Percentiles rank a stretch among this genome's conserved stretches.
Conservation (phyloP, 1,140 invertebrate genomes). For the Drosophila carrolli region DNA sequence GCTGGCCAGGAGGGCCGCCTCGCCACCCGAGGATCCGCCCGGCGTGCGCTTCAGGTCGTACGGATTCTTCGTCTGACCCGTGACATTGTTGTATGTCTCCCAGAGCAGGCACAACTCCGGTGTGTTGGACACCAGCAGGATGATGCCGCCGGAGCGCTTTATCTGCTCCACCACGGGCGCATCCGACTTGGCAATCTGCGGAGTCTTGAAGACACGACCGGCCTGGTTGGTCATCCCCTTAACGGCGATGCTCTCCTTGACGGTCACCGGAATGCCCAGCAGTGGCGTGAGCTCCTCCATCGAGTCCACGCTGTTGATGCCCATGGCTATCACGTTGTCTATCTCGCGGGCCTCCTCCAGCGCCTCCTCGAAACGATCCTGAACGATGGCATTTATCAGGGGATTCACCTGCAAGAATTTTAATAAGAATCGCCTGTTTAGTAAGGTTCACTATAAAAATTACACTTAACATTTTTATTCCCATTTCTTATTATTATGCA, state of each 20-base stretch:
- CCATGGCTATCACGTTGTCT: constrained; percentile 85
- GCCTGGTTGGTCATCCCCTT: constrained; percentile 87
- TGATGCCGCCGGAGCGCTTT: constrained; percentile 93
- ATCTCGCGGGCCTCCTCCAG: constrained; percentile 86
- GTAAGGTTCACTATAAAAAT: neutral
- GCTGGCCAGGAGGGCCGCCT: constrained; percentile 89
- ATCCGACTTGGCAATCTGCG: constrained; percentile 88
- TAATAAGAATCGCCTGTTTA: too few species aligned
- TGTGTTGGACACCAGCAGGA: constrained; percentile 93
- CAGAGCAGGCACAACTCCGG: constrained; percentile 96
- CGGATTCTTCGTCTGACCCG: constrained; percentile 94
- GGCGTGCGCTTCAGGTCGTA: constrained; percentile 91
- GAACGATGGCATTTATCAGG: constrained; percentile 89
- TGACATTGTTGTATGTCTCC: constrained; percentile 95
- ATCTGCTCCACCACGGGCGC: constrained; percentile 89
- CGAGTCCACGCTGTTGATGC: constrained; percentile 84
- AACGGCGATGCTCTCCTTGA: constrained; percentile 89
- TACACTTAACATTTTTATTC: too few species aligned
- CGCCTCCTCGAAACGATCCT: constrained; percentile 88
- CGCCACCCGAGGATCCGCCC: constrained; percentile 92
- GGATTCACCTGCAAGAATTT: constrained; percentile 87
- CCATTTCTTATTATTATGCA: too few species aligned
- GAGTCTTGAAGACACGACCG: constrained; percentile 85
- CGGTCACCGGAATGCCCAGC: constrained; percentile 89
- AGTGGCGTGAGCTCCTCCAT: constrained; percentile 87